Evolutionary conservation across 2,888 invertebrate species (phyloP), one percentile per base, ranked within the genome.

Genomic region (Stomorhina lunata): DNA sequence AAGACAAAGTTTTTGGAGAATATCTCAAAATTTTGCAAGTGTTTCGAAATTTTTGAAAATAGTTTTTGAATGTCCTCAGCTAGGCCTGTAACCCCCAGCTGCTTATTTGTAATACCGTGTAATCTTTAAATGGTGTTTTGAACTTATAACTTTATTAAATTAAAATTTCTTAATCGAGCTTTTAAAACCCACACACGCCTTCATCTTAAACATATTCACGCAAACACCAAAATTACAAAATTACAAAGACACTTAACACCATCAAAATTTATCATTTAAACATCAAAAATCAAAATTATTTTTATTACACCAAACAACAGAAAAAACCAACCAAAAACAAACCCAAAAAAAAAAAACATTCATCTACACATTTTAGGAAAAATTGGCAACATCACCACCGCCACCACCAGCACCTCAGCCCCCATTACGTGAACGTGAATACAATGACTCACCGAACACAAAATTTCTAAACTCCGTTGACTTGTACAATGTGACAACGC

Each of bases 381-480:
- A 88, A 81, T 83, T 84, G 84, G 83, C 86, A 63, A 85, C 84
- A 65, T 85, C 86, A 75, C 84, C 87, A 15, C 88, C 89, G 85
- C 79, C 88, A 79, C 86, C 89, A 66, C 86, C 88, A 57, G 85
- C 87, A 66, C 84, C 86, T 43, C 85, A 85, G 37, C 87, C 86
- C 17, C 86, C 88, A 22, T 66, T 82, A 37, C 86, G 88, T 48
- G 88, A 89, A 53, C 83, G 78, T 65, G 79, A 84, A 25, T 75
- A 85, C 53, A 86, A 86, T 80, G 84, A 85, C 69, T 89, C 89
- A 48, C 89, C 91, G 50, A 86, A 87, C 17, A 87, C 89, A 55
- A 90, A 89, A 84, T 90, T 87, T 82, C 79, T 89, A 59, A 90
- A 89, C 73, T 88, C 90, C 2, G 82, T 87, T 66, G 90, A 91